Base-by-base conservation (phyloP, 2,888 invertebrate species). In the Epiblema foenella region DNA sequence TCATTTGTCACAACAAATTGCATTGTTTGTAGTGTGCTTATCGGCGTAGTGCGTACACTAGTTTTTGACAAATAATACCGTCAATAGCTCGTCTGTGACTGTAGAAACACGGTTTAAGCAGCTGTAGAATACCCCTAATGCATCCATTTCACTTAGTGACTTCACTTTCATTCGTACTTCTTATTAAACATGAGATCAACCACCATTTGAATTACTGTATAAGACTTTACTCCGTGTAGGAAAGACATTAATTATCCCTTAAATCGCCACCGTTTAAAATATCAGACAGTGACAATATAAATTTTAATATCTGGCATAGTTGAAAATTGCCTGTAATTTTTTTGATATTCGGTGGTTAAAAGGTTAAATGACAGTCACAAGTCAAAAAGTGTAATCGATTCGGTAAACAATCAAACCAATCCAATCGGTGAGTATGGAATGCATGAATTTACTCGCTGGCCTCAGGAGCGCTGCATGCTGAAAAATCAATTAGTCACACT, bases 351-450 rank as follows among this genome's bases (percentile, higher is more conserved):
- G n/a, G n/a, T n/a, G n/a, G n/a, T n/a, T n/a, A n/a, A n/a, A n/a
- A n/a, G n/a, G n/a, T 24, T 24, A 24, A 24, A 24, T 4, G 15
- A n/a, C n/a, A 59, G 12, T 15, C 5, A 20, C 12, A 20, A 58
- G 12, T 42, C 60, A 60, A 10, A 60, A 60, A 60, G 46, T 46
- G 46, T 29, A 17, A n/a, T 37, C 46, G 18, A 20, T 20, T 11
- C 42, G 7, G 20, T 1, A 52, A 37, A 63, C 11, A n/a, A 20
- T 24, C 20, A 63, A 49, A 17, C 29, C 49, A 51, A 49, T 64
- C 64, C 64, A 54, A 54, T 52, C 64, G 24, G 8, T 39, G 64
- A 54, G 46, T 46, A 46, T 46, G 46, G 46, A 39, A 60, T 64
- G 39, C 24, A 7, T 42, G 15, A 20, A 39, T 37, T 18, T 52